Conservation (phyloP, 2,797 vertebrate genomes). For the Lutjanus campechanus region DNA sequence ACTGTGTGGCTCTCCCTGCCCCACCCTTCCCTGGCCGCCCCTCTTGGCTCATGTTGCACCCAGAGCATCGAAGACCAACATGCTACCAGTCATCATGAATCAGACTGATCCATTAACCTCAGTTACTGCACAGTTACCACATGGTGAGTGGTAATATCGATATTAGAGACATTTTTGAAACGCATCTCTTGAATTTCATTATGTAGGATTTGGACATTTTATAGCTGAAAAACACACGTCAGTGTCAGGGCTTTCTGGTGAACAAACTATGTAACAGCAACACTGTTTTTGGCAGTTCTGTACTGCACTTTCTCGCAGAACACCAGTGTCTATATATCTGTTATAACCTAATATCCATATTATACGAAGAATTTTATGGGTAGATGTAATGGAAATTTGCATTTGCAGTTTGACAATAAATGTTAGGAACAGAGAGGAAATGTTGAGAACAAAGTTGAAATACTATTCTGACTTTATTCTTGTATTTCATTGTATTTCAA, state of each 20-base stretch:
- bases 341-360: neutral
- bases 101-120: neutral
- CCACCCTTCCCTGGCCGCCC: constrained; percentile 32
- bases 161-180: neutral
- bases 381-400: too few species aligned
- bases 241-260: neutral
- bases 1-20: constrained; percentile 60
- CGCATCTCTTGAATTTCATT: neutral
- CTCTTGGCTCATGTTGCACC: constrained; percentile 35
- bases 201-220: neutral
- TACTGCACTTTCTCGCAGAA: too few species aligned
- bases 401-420: too few species aligned
- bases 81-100: neutral
- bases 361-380: too few species aligned
- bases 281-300: too few species aligned
- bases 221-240: neutral
- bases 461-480: too few species aligned
- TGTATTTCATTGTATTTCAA: too few species aligned
- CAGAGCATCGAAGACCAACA: constrained; percentile 29
- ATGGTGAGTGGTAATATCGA: too few species aligned
- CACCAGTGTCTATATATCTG: neutral
- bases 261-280: constrained; percentile 3
- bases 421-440: too few species aligned
- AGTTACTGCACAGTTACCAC: neutral
- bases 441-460: too few species aligned